These are phyloP conservation scores for Panagrolaimus sp. DNA, from an alignment of 1,140 invertebrate species.

Conservation along the genomic window DNA sequence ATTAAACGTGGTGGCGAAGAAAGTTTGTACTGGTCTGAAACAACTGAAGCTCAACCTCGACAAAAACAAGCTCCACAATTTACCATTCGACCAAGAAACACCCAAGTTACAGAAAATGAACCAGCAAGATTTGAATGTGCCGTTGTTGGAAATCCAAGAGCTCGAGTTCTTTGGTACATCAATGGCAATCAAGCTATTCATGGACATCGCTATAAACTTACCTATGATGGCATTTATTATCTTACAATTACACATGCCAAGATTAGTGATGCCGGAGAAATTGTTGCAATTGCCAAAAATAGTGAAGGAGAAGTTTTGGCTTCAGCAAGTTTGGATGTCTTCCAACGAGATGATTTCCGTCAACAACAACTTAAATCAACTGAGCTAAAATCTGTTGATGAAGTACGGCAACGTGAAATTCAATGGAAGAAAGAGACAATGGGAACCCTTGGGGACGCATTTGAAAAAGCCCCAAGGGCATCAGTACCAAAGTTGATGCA, in stretches of 20 bases:
- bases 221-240: slow-evolving; percentile 56
- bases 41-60: slow-evolving; percentile 24
- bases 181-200: slow-evolving; percentile 57
- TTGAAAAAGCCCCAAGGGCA: slow-evolving; percentile 56
- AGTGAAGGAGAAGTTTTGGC: slow-evolving; percentile 53
- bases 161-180: slow-evolving; percentile 58
- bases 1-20: slow-evolving; percentile 48
- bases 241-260: slow-evolving; percentile 49
- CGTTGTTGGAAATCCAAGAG: slow-evolving; percentile 52
- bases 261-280: slow-evolving; percentile 56
- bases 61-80: slow-evolving; percentile 53
- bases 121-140: slow-evolving; percentile 59
- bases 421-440: slow-evolving; percentile 52
- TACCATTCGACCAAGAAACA: slow-evolving; percentile 49
- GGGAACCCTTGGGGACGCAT: slow-evolving; percentile 45
- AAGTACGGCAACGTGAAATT: slow-evolving; percentile 39
- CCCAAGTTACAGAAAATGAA: slow-evolving; percentile 52
- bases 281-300: slow-evolving; percentile 54
- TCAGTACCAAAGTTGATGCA: slow-evolving; percentile 51
- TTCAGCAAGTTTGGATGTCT: slow-evolving; percentile 52
- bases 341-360: slow-evolving; percentile 56
- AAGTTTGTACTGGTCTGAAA: slow-evolving; percentile 51
- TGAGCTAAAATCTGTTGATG: slow-evolving; percentile 48
- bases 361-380: slow-evolving; percentile 50
- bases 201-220: slow-evolving; percentile 54